phyloP scores from a whole-genome alignment of 2,797 vertebrate species.

The Sciaenops ocellatus region DNA sequence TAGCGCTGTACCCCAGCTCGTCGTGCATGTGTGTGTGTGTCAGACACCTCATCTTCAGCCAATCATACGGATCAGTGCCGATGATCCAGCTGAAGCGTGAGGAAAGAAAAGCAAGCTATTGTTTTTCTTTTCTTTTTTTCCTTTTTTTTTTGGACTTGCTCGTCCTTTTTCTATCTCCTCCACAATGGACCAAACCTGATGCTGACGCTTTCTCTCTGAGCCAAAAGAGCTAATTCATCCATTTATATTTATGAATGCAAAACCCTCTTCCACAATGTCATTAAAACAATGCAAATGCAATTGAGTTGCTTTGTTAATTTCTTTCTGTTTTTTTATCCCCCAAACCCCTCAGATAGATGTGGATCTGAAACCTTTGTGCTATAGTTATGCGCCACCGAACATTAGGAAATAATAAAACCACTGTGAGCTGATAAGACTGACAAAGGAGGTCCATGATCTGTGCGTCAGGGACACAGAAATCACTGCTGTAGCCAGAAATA shows the following conservation, averaged over 20 bases:
- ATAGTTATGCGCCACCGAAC: constrained; percentile 22
- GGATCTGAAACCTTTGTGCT: constrained; percentile 42
- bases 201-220: constrained; percentile 33
- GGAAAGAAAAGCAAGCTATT: constrained; percentile 54
- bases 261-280: constrained; percentile 45
- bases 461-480: neutral
- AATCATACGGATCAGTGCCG: constrained; percentile 74
- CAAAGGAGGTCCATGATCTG: constrained; percentile 31
- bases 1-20: constrained; percentile 29
- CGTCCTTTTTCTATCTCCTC: constrained; percentile 40
- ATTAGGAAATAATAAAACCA: constrained; percentile 42
- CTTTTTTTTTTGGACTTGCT: constrained; percentile 25
- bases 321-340: constrained; percentile 32
- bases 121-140: constrained; percentile 38
- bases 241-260: constrained; percentile 81
- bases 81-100: constrained; percentile 47
- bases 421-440: constrained; percentile 27
- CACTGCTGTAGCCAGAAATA: neutral
- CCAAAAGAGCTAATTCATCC: constrained; percentile 69
- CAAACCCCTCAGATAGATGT: constrained; percentile 40
- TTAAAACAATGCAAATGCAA: constrained; percentile 72
- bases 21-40: constrained; percentile 6
- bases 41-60: constrained; percentile 66
- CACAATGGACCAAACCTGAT: constrained; percentile 55
- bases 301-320: constrained; percentile 63